Evolutionary conservation across 92 coral and sea anemone genomes (phyloP).

Genomic region (Plumapathes pennacea): DNA sequence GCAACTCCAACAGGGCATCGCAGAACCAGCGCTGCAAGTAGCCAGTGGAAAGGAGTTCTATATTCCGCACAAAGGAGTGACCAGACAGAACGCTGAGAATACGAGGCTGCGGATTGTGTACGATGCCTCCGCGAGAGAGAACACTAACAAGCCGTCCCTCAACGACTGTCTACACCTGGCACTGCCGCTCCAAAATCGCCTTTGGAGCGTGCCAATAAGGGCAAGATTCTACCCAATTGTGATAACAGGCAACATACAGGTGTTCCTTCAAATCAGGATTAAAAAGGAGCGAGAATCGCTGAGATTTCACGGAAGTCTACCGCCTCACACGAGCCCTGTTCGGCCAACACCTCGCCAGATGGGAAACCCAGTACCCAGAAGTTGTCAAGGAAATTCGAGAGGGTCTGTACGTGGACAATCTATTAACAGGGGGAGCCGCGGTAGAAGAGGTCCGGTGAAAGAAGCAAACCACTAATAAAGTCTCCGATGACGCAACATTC

Average conservation of each 20-base stretch:
- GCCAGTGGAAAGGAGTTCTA: slow-evolving; percentile 28
- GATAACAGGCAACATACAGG: not conserved
- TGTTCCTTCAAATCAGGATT: slow-evolving; percentile 10
- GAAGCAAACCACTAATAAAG: slow-evolving; percentile 17
- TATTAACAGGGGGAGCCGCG: slow-evolving; percentile 12
- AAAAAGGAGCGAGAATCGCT: slow-evolving; percentile 29
- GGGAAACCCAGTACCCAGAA: slow-evolving; percentile 23
- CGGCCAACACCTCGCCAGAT: slow-evolving; percentile 24
- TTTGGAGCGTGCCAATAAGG: not conserved
- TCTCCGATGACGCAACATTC: slow-evolving; percentile 23
- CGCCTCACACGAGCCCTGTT: slow-evolving; percentile 34
- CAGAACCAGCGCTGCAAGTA: slow-evolving; percentile 21
- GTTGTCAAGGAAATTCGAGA: slow-evolving; percentile 2
- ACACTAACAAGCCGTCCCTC: slow-evolving; percentile 6
- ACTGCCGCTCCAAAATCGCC: not conserved
- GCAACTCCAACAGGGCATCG: slow-evolving; percentile 22
- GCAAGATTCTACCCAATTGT: not conserved
- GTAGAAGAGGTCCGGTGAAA: slow-evolving; percentile 16
- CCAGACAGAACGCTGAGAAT: slow-evolving; percentile 34
- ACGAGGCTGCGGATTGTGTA: slow-evolving; percentile 46
- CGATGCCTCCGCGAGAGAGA: slow-evolving; percentile 46
- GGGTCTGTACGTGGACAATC: slow-evolving; percentile 41
- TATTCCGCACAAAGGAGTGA: slow-evolving; percentile 38
- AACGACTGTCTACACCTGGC: slow-evolving; percentile 3
- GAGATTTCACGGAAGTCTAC: slow-evolving; percentile 25